Evolutionary conservation across 2,797 vertebrate species (phyloP).

Genomic region (Chrysocyon brachyurus): DNA sequence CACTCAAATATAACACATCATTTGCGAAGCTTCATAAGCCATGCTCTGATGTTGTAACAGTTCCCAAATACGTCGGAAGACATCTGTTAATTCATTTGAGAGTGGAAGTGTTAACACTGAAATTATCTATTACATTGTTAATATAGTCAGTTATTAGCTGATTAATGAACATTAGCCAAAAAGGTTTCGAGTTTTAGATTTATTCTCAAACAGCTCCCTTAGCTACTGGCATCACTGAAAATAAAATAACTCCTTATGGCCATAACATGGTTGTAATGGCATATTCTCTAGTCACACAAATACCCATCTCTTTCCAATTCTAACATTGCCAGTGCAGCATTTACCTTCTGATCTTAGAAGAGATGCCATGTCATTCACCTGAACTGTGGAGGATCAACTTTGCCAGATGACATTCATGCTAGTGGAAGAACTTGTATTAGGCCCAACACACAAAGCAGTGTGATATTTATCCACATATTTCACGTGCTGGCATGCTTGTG

Average conservation of each 20-base stretch:
- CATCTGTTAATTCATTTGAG: neutral
- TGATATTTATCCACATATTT: neutral
- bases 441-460: too few relatives aligned
- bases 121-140: neutral
- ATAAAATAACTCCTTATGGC: neutral
- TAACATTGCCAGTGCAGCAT: fast-evolving
- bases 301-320: neutral
- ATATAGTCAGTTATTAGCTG: neutral
- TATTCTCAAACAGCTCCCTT: neutral
- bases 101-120: neutral
- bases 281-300: too few relatives aligned
- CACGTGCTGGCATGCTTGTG: neutral
- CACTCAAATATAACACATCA: neutral
- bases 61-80: neutral
- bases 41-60: neutral
- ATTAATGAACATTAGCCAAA: neutral
- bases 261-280: too few relatives aligned
- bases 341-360: neutral
- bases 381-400: neutral
- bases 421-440: neutral
- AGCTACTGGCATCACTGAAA: neutral
- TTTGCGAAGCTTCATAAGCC: neutral
- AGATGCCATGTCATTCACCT: fast-evolving
- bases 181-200: neutral
- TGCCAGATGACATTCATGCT: neutral